These are phyloP conservation scores for Drosophila subobscura DNA, from an alignment of 1,140 invertebrate species.

Conservation along the genomic window DNA sequence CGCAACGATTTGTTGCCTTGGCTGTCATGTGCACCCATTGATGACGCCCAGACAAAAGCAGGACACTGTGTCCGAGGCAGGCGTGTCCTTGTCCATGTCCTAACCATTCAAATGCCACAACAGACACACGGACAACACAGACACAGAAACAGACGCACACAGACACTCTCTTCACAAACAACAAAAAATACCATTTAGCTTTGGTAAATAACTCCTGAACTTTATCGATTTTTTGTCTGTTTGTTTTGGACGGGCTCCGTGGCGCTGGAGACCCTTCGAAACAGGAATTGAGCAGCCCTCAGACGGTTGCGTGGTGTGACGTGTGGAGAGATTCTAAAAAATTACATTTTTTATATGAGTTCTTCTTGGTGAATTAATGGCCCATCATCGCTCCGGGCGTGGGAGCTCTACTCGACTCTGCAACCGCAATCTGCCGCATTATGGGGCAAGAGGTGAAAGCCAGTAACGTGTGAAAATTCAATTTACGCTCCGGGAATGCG, in stretches of 20 bases:
- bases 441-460: conserved; percentile 6
- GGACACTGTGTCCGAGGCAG: conserved; percentile 20
- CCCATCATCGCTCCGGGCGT: neutral
- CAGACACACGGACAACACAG: conserved; percentile 4
- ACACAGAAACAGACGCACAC: conserved; percentile 6
- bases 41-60: conserved; percentile 33
- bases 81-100: conserved; percentile 16
- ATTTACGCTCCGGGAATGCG: conserved; percentile 54
- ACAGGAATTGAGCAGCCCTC: conserved; percentile 25
- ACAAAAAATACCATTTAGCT: conserved; percentile 39
- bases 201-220: conserved; percentile 65
- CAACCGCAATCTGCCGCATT: neutral
- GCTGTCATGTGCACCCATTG: conserved; percentile 28
- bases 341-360: conserved; percentile 59
- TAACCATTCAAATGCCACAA: conserved; percentile 36
- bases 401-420: conserved; percentile 4
- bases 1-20: conserved; percentile 28
- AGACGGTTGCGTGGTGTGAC: too few relatives aligned
- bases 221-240: conserved; percentile 77
- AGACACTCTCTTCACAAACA: neutral
- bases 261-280: neutral
- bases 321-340: conserved; percentile 26
- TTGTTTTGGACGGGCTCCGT: conserved; percentile 66
- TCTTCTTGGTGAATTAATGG: conserved; percentile 55
- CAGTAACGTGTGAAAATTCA: conserved; percentile 59